These are phyloP conservation scores for Diaphora mendica DNA, from an alignment of 2,888 invertebrate genomes.

Conservation along the genomic window DNA sequence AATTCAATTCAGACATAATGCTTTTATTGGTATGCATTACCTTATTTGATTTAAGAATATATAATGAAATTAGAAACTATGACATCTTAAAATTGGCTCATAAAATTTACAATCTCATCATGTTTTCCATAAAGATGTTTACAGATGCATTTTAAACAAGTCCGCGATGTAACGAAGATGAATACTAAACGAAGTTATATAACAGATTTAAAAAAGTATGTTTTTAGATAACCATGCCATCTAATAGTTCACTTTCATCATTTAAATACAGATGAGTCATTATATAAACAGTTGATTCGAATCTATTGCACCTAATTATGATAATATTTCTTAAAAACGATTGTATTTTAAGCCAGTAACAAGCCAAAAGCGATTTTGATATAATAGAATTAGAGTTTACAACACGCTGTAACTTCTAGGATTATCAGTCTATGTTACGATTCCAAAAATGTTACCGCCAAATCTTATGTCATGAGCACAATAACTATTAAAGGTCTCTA, in stretches of 20 bases:
- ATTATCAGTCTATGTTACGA: background rate
- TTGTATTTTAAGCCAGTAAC: background rate
- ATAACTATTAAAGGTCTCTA: too few species aligned
- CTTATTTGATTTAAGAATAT: background rate
- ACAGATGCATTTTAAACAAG: conserved; percentile 28
- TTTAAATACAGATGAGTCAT: background rate
- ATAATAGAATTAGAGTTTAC: background rate
- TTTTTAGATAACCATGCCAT: conserved; percentile 17
- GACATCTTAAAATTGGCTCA: conserved; percentile 12
- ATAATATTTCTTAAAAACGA: background rate
- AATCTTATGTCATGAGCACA: background rate
- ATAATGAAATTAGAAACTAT: conserved; percentile 18
- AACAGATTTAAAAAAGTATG: conserved; percentile 14
- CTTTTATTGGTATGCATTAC: background rate
- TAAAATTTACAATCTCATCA: conserved; percentile 28
- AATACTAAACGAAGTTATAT: conserved; percentile 19
- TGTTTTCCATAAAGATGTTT: conserved; percentile 29
- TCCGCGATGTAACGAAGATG: conserved; percentile 16
- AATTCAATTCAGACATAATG: background rate
- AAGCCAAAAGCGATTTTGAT: background rate
- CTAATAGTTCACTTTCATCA: conserved; percentile 1
- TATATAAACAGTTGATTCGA: background rate
- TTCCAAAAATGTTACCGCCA: background rate
- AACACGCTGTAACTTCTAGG: background rate
- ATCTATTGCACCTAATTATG: background rate